A percentile compares a stretch with the other conserved stretches of the same genome.
Conservation (phyloP, 1,140 invertebrate genomes). For the Lordiphosa stackelbergi region DNA sequence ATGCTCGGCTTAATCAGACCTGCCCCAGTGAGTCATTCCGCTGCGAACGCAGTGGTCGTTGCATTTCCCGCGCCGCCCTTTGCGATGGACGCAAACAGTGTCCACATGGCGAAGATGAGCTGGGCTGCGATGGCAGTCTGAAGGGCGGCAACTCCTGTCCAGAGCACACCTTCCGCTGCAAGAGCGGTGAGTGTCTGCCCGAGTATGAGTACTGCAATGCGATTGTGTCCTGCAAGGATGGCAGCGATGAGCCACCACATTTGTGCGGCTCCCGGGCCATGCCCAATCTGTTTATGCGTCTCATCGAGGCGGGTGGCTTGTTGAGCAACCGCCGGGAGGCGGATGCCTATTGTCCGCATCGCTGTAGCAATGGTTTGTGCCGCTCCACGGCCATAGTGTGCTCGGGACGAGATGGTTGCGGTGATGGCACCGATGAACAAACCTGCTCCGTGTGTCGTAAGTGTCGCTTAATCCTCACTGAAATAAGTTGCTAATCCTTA, state of each 20-base stretch:
- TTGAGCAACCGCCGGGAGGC: constrained; percentile 55
- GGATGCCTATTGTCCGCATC: constrained; percentile 83
- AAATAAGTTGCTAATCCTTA: background rate
- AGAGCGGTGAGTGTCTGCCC: constrained; percentile 89
- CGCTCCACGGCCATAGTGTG: constrained; percentile 91
- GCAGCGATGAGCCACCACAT: constrained; percentile 88
- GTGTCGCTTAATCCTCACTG: constrained; percentile 72
- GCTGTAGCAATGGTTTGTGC: constrained; percentile 91
- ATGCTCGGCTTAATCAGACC: constrained; percentile 61
- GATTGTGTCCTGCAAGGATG: constrained; percentile 89
- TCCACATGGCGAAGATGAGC: constrained; percentile 88
- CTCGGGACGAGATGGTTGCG: constrained; percentile 92
- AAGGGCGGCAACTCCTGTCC: constrained; percentile 83
- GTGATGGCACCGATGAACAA: constrained; percentile 91
- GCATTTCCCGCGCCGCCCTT: constrained; percentile 85
- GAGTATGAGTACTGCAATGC: constrained; percentile 95
- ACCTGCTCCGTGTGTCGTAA: constrained; percentile 91
- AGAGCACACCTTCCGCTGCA: constrained; percentile 88
- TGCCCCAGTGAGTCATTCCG: constrained; percentile 81
- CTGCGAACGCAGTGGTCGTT: constrained; percentile 82
- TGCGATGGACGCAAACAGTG: constrained; percentile 90
- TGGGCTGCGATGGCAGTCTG: constrained; percentile 82
- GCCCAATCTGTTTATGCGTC: constrained; percentile 68
- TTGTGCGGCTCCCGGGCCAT: constrained; percentile 81
- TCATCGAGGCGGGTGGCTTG: constrained; percentile 63